Evolutionary conservation across 1,140 invertebrate species (phyloP), one percentile per base, ranked within the genome.

Genomic region (Adoxophyes honmai): DNA sequence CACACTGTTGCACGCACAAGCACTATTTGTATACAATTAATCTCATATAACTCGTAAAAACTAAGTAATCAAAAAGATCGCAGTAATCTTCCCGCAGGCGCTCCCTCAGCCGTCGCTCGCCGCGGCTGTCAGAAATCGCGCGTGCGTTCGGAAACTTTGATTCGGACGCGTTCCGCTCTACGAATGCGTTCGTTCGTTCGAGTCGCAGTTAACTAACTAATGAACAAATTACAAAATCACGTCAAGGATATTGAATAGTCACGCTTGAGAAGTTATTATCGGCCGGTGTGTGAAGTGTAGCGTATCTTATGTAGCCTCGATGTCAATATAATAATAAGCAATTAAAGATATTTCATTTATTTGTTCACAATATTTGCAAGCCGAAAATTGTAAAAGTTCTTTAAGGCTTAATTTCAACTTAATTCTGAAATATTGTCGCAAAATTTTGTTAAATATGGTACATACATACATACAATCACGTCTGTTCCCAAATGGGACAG

Each of bases 111-210:
- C 39, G 52, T 38, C 6, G 10, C 39, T 39, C 0, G 34, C 35
- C 56, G 64, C 66, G 77, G 64, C 72, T 75, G 74, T 77, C 78
- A 72, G 55, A 66, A 55, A 64, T 60, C 73, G 68, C 74, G 70
- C 70, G 73, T 78, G 67, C 80, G 80, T 81, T 82, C 75, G 54
- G 70, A 79, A 72, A 60, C 64, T 57, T 39, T 52, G 48, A 57
- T 53, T 37, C 44, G 51, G 10, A 44, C 16, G 39, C 39, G 18
- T 44, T 44, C 39, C 39, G 18, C 10, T 44, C 5, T 60, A 62
- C 48, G 57, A 70, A 67, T 66, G 60, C 68, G 64, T 73, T 70
- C 62, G 39, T 13, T 51, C 42, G 59, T 36, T 33, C 33, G 52
- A 52, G 48, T 52, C 33, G 54, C 14, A 62, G 57, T 52, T 57